Conservation (phyloP, 2,113 vertebrate species). For the Bothrops jararaca region DNA sequence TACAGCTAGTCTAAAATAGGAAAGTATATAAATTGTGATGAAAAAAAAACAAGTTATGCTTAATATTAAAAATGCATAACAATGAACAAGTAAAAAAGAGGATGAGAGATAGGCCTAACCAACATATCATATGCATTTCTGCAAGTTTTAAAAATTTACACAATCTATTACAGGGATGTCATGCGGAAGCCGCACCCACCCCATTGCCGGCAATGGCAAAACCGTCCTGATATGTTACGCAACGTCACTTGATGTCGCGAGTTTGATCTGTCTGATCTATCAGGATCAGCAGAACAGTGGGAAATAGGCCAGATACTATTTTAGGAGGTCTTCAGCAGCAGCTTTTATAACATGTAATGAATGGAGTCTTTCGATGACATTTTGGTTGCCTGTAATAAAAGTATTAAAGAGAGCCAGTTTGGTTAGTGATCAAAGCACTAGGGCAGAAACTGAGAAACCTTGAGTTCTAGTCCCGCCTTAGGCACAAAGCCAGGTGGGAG, state of each 20-base stretch:
- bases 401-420: neutral
- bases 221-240: too few species aligned
- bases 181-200: too few species aligned
- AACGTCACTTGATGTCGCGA: too few species aligned
- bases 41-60: neutral
- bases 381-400: neutral
- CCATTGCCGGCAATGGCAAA: too few species aligned
- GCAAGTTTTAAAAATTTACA: neutral
- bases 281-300: neutral
- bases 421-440: neutral
- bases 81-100: neutral
- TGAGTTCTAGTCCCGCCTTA: neutral
- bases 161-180: neutral
- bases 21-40: neutral
- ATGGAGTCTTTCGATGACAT: neutral
- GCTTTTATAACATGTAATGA: neutral
- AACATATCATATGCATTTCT: neutral
- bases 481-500: neutral
- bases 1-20: too few species aligned
- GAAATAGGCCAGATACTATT: neutral
- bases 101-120: neutral
- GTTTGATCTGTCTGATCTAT: neutral
- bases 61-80: neutral
- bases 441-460: neutral
- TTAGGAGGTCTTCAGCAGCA: neutral